Base-by-base conservation (phyloP, 2,888 invertebrate genomes). In the Drosophila barbarae region DNA sequence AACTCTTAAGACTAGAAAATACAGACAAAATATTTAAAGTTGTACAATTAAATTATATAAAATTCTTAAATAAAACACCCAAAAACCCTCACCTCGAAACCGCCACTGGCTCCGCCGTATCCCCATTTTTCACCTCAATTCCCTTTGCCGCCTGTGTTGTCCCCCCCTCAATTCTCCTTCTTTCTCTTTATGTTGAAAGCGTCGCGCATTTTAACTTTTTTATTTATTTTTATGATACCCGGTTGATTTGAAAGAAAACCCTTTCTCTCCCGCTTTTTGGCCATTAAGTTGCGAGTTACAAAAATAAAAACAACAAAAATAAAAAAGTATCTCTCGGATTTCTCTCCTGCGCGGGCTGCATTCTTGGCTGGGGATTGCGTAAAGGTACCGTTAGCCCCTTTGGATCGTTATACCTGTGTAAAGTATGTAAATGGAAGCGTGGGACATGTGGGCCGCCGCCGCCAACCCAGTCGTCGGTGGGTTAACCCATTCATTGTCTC, bases 381-480 rank as follows among this genome's bases (percentile, higher is more conserved):
- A 80, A 79, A 77, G 63, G 53, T 72, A 63, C 79, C 83, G 79
- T 83, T 82, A 82, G 76, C 67, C 54, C 69, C 70, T 72, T 73
- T 72, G 80, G 76, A 70, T 76, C 66, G 71, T 21, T 38, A 38
- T 59, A 32, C 41, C 47, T 55, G 65, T 49, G 49, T 57, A 42
- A 42, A 69, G 75, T 77, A 80, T 79, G 80, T 72, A 79, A 79
- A 83, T 83, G 72, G 76, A 69, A 70, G 80, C 83, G 78, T 79
- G 83, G 78, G 78, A 83, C 83, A 83, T 79, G 73, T 75, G 70
- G 69, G 71, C 79, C 68, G 66, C 32, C 59, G 63, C 36, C 50
- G 47, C 52, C 60, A 60, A 53, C 60, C 68, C 68, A 68, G 7
- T 23, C 23, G 36, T 56, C 30, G 36, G 23, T 46, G 46, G 65